phyloP scores from a whole-genome alignment of 1,140 invertebrate genomes.

The Procambarus virginalis region DNA sequence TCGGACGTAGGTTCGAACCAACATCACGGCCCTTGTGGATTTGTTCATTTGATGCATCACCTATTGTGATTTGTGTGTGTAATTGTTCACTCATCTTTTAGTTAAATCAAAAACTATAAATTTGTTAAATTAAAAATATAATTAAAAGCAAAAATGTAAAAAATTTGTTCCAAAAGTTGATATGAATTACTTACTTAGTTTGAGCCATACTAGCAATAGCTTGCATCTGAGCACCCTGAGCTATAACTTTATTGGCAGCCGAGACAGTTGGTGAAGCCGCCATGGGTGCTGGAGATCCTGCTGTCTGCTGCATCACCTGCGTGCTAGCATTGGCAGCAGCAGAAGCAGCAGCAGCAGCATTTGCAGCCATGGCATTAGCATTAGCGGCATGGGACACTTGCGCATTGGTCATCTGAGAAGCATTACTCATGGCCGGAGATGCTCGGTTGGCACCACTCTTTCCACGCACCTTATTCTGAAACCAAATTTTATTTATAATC shows the following conservation, averaged over 20 bases:
- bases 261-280: conserved; percentile 12
- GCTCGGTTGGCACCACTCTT: conserved; percentile 51
- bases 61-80: no score
- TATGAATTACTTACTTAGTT: conserved; percentile 43
- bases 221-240: conserved; percentile 41
- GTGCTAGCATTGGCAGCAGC: conserved; percentile 47
- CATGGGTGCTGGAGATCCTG: conserved; percentile 9
- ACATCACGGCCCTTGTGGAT: no score
- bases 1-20: no score
- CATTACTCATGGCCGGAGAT: conserved; percentile 36
- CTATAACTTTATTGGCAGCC: conserved; percentile 25
- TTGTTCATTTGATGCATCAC: no score
- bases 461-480: conserved; percentile 61
- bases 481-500: no score
- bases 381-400: conserved; percentile 41
- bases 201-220: conserved; percentile 55
- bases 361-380: conserved; percentile 11
- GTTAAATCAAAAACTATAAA: no score
- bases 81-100: no score
- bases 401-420: conserved; percentile 23
- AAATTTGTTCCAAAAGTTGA: background rate
- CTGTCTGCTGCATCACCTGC: conserved; percentile 46
- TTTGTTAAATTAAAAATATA: no score
- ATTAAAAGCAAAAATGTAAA: background rate
- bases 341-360: conserved; percentile 13